Base-by-base conservation (phyloP, 2,797 vertebrate species). In the Phrynocephalus forsythii region DNA sequence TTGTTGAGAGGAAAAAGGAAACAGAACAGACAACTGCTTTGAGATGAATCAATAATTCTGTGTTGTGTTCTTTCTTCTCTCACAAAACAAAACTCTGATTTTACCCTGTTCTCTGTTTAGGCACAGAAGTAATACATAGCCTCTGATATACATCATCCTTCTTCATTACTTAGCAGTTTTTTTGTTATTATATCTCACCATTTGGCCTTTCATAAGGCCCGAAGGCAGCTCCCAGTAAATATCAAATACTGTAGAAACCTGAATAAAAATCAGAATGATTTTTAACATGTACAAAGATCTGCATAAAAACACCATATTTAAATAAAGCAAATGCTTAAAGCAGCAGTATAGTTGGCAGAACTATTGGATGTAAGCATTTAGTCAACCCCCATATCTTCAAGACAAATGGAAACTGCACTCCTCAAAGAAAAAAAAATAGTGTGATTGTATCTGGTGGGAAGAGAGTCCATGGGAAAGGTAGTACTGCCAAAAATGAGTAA, bases 41-140 rank as follows among this genome's bases (percentile, higher is more conserved):
- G 63, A 81, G n/a, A 28, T 86, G 85, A 86, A 81, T 44, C 33
- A 48, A 63, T 86, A 44, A 73, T 73, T 60, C 28, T 66, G n/a
- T 20, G 30, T 56, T 48, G 56, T 81, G 48, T 22, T 86, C 75
- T 82, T 82, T 82, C 13, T 11, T 67, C 48, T n/a, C 15, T 44
- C n/a, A 66, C 24, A 50, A 67, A 76, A 76, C 52, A 30, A 28
- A 52, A 71, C 33, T 63, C 28, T 60, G 52, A 72, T 52, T 56
- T 38, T 28, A 9, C 30, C 24, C 63, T 26, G 15, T 26, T n/a
- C 52, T 75, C 86, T 81, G 10, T 44, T 60, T 24, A 82, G 18
- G 20, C 69, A 73, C 16, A 76, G 15, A 84, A 38, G 20, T 60
- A 44, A 20, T 82, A 67, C 79, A 66, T 87, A 76, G 76, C 38